phyloP scores from a whole-genome alignment of 2,797 vertebrate genomes.

The Schizopygopsis malacanthus region DNA sequence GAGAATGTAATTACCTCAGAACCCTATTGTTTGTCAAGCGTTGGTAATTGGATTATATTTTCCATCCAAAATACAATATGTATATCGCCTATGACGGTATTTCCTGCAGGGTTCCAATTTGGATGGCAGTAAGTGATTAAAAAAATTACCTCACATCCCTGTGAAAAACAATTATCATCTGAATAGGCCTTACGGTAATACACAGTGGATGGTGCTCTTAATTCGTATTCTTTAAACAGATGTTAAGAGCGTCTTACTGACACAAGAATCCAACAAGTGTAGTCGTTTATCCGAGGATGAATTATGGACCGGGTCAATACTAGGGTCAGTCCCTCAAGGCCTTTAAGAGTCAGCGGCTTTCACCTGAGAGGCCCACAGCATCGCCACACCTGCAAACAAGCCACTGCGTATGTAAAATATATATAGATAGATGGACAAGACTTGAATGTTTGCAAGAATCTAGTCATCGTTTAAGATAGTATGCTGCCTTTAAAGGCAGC shows the following conservation, averaged over 20 bases:
- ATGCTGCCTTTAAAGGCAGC: background rate
- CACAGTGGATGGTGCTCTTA: background rate
- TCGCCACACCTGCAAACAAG: background rate
- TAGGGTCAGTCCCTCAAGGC: background rate
- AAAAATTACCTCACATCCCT: background rate
- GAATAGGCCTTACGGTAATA: background rate
- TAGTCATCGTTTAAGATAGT: background rate
- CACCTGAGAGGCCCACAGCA: background rate
- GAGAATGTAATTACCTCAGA: background rate
- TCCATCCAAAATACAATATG: background rate
- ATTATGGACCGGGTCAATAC: background rate
- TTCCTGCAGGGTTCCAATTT: background rate
- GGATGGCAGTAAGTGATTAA: background rate
- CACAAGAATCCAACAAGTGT: background rate
- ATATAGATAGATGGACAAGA: background rate
- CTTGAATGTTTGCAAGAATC: background rate
- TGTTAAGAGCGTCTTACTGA: background rate
- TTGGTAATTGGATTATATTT: conserved; percentile 6
- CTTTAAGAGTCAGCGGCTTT: background rate
- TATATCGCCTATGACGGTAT: background rate
- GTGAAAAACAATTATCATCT: background rate
- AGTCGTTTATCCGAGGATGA: background rate
- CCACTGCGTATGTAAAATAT: background rate
- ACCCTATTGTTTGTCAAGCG: background rate
- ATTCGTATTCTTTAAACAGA: background rate